Evolutionary conservation across 2,797 vertebrate genomes (phyloP), one percentile per base, ranked within the genome.

Genomic region (Meriones psammophilus): DNA sequence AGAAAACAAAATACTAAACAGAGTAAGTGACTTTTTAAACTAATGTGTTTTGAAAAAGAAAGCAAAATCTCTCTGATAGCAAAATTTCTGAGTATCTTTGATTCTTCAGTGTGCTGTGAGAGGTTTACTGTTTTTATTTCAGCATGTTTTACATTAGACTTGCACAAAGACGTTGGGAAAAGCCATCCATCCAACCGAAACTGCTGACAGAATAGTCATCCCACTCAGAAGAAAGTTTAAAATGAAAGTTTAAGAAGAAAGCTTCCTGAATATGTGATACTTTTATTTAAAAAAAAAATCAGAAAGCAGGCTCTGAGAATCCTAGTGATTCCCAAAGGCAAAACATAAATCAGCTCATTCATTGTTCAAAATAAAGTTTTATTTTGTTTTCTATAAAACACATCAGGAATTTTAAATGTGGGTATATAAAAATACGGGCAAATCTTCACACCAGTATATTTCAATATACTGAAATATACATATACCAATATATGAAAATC

Each of bases 11-110:
- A 46, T 8, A 80, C 2, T 64, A 54, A 78, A 20, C 39, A 22
- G 2, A 50, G 54, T 58, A 79, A 94, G 50, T 86, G 69, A 71
- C 73, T 94, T 94, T 74, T 92, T 79, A 26, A 97, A 91, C 5
- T 77, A 69, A 86, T n/a, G 46, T 50, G 46, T 9, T 50, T 50
- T 50, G 46, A 8, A 58, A 17, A 62, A 26, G 15, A 78, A 77
- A 56, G 56, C 36, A 92, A 88, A 89, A 89, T 69, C n/a, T 88
- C 10, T 3, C 39, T 60, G 50, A 91, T 46, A 4, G 33, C 14
- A 90, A 88, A 76, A 94, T 96, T 84, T 73, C 15, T 85, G 39
- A 78, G 12, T 69, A 60, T 86, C 5, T 89, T 54, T 39, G 14
- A 15, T 1, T 89, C 46, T 73, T 92, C 9, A 71, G 15, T 56